A percentile compares a stretch with the other conserved stretches of the same genome.
Evolutionary conservation across 2,113 vertebrate genomes (phyloP).

Genomic region (Brienomyrus brachyistius): DNA sequence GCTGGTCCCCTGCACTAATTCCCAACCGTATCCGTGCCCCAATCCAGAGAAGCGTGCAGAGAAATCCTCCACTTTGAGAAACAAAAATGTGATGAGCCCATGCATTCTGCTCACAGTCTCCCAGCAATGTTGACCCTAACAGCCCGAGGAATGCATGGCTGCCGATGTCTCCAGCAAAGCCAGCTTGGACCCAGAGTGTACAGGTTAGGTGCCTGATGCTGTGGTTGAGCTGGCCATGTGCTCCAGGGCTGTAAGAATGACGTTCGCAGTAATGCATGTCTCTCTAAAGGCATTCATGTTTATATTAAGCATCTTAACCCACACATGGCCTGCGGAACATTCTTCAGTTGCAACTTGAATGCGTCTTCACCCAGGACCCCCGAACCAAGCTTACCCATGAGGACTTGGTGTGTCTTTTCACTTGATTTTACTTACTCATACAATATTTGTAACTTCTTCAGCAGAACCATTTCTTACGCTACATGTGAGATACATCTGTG

Average conservation of each 20-base stretch:
- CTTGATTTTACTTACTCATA: neutral
- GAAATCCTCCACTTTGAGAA: slow-evolving; percentile 30
- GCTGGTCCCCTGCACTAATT: slow-evolving; percentile 42
- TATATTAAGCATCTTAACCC: neutral
- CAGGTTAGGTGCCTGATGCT: neutral
- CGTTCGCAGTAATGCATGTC: neutral
- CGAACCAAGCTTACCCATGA: neutral
- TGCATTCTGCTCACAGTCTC: slow-evolving; percentile 42
- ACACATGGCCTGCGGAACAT: neutral
- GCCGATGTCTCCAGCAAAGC: slow-evolving; percentile 20
- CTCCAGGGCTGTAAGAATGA: neutral
- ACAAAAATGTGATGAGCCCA: neutral
- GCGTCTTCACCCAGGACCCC: neutral
- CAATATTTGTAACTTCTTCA: neutral
- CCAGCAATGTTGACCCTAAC: slow-evolving; percentile 43
- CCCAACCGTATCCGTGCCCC: slow-evolving; percentile 41
- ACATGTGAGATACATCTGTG: neutral
- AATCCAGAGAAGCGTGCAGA: slow-evolving; percentile 33
- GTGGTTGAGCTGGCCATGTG: neutral
- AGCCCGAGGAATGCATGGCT: slow-evolving; percentile 35
- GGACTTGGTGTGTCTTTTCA: neutral
- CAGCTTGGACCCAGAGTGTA: neutral
- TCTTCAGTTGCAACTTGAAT: neutral
- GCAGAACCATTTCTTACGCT: neutral
- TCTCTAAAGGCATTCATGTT: neutral